phyloP scores from a whole-genome alignment of 2,113 vertebrate genomes.

The Anguilla japonica region DNA sequence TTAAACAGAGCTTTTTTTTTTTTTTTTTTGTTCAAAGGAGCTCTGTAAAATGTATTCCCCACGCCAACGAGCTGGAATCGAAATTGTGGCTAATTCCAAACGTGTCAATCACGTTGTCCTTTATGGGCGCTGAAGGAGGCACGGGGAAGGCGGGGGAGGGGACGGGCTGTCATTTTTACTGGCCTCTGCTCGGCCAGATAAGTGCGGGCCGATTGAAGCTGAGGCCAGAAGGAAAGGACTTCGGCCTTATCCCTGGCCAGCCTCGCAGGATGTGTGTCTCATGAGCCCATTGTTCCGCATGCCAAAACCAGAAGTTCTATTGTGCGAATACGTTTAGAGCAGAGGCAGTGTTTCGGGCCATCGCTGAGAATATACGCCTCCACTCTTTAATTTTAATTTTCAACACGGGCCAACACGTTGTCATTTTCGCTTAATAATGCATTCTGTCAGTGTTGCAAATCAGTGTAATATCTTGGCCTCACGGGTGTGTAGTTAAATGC shows the following conservation, averaged over 20 bases:
- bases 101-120: background rate
- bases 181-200: background rate
- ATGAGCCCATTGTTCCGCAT: background rate
- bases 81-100: slow-evolving; percentile 3
- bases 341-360: too few relatives aligned
- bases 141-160: background rate
- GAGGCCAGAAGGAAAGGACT: background rate
- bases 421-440: too few relatives aligned
- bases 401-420: too few relatives aligned
- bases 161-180: background rate
- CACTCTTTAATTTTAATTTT: too few relatives aligned
- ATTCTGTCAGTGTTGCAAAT: too few relatives aligned
- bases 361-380: too few relatives aligned
- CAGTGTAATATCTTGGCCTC: too few relatives aligned
- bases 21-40: background rate
- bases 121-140: background rate
- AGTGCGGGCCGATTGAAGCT: background rate
- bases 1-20: background rate
- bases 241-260: background rate
- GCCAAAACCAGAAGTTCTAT: background rate
- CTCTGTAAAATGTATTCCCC: background rate
- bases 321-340: background rate
- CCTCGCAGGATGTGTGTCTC: background rate
- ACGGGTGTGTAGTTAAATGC: too few relatives aligned
- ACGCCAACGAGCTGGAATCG: background rate